Conservation (phyloP, 1,140 invertebrate species). For the Hyles euphorbiae region DNA sequence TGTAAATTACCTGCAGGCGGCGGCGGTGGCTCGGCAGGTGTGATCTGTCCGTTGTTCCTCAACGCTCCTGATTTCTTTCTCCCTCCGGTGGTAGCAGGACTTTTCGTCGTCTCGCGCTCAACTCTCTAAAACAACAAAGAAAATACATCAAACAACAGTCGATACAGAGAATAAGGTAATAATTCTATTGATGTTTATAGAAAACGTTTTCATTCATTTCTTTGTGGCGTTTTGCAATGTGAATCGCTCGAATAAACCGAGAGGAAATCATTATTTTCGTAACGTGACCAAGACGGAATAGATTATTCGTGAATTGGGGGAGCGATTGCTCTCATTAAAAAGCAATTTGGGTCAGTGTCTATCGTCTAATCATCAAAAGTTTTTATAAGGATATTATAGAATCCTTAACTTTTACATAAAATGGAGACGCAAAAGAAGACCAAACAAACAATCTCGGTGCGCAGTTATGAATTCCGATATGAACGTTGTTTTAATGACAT, state of each 20-base stretch:
- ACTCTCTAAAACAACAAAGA: conserved; percentile 52
- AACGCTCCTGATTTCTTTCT: conserved; percentile 57
- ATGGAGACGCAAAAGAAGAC: conserved; percentile 10
- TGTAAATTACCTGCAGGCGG: conserved; percentile 52
- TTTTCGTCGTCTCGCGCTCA: conserved; percentile 61
- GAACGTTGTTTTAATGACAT: conserved; percentile 34
- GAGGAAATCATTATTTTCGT: conserved; percentile 11
- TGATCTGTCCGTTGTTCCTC: conserved; percentile 60
- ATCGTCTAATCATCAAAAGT: conserved; percentile 26
- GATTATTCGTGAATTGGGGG: conserved; percentile 10
- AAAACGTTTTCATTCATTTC: neutral
- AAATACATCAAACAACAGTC: conserved; percentile 4
- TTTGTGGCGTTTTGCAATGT: neutral
- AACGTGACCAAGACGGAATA: conserved; percentile 4
- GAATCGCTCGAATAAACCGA: conserved; percentile 4
- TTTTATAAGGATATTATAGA: conserved; percentile 13
- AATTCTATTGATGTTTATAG: too few species aligned
- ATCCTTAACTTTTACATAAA: conserved; percentile 14
- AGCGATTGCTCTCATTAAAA: conserved; percentile 43
- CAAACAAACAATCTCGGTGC: conserved; percentile 11
- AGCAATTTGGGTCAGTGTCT: conserved; percentile 39
- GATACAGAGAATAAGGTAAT: conserved; percentile 1
- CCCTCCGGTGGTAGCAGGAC: conserved; percentile 61
- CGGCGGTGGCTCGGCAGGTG: conserved; percentile 41
- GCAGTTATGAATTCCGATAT: conserved; percentile 15